Evolutionary conservation across 2,888 invertebrate species (phyloP).

Genomic region (Drosophila bunnanda): DNA sequence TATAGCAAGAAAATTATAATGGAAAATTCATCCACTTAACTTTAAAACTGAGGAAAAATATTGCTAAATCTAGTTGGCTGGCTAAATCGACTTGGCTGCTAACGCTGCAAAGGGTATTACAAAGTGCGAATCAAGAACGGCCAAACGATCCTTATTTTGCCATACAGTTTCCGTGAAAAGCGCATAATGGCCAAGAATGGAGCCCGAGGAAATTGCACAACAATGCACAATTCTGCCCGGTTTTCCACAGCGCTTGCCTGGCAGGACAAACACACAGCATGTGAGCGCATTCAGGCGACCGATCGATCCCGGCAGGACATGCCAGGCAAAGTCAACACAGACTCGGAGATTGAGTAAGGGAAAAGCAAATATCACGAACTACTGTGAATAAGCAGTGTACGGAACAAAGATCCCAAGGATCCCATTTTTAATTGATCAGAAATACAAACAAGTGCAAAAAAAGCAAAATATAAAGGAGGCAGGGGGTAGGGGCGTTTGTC

Average conservation of each 20-base stretch:
- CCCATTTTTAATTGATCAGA: slow-evolving; percentile 76
- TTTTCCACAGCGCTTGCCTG: slow-evolving; percentile 37
- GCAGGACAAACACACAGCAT: slow-evolving; percentile 68
- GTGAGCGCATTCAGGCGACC: slow-evolving; percentile 67
- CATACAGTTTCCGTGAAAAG: slow-evolving; percentile 72
- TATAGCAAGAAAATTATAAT: no score
- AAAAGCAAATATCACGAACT: slow-evolving; percentile 72
- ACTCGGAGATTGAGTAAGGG: slow-evolving; percentile 51
- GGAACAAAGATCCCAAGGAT: slow-evolving; percentile 23
- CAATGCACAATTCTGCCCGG: slow-evolving; percentile 60
- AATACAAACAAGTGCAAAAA: slow-evolving; percentile 79
- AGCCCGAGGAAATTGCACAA: slow-evolving; percentile 53
- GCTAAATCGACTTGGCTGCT: background rate
- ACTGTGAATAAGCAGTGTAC: slow-evolving; percentile 38
- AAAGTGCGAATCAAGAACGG: slow-evolving; percentile 9
- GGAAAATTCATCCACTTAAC: no score
- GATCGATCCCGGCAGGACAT: slow-evolving; percentile 29
- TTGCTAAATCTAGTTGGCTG: no score
- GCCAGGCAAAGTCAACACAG: slow-evolving; percentile 48
- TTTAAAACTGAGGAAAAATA: background rate
- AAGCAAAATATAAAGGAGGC: slow-evolving; percentile 6
- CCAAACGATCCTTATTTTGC: slow-evolving; percentile 24
- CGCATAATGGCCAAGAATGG: slow-evolving; percentile 54
- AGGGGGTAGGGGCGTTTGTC: slow-evolving; percentile 57
- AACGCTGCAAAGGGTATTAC: background rate